Evolutionary conservation across 2,888 invertebrate species (phyloP).

Genomic region (Geotrupes spiniger): DNA sequence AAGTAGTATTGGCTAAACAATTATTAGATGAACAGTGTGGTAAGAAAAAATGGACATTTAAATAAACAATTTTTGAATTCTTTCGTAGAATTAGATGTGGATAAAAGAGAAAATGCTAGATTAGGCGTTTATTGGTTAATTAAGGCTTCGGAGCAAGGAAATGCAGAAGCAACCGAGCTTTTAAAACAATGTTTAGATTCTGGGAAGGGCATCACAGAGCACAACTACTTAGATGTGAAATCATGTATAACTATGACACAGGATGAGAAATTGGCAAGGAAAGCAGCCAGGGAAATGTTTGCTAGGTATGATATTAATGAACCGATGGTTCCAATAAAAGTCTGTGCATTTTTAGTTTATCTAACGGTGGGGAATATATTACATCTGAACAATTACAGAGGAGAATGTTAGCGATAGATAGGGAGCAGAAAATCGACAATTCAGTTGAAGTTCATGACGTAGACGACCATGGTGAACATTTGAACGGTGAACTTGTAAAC

Average conservation of each 20-base stretch:
- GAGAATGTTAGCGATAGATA: constrained; percentile 68
- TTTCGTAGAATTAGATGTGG: constrained; percentile 51
- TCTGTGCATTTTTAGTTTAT: constrained; percentile 56
- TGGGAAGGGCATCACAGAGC: constrained; percentile 70
- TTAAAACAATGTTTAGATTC: constrained; percentile 70
- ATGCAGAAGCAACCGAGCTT: constrained; percentile 79
- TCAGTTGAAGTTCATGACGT: constrained; percentile 24
- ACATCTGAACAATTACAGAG: constrained; percentile 78
- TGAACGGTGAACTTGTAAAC: constrained; percentile 40
- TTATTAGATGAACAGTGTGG: constrained; percentile 76
- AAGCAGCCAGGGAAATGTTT: constrained; percentile 84
- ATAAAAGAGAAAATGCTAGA: constrained; percentile 72
- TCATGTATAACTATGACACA: constrained; percentile 80
- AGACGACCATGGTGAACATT: constrained; percentile 24
- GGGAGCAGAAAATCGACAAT: constrained; percentile 32
- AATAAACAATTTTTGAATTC: constrained; percentile 5
- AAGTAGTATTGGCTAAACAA: constrained; percentile 82
- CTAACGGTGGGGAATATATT: constrained; percentile 83
- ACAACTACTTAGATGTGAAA: constrained; percentile 70
- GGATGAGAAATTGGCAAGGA: constrained; percentile 82
- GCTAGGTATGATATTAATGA: constrained; percentile 57
- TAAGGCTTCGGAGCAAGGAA: constrained; percentile 91
- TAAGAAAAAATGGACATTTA: constrained; percentile 42
- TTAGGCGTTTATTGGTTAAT: constrained; percentile 88
- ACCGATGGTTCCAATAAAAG: neutral